Conservation (phyloP, 2,888 invertebrate genomes). For the Morinoia aosen region DNA sequence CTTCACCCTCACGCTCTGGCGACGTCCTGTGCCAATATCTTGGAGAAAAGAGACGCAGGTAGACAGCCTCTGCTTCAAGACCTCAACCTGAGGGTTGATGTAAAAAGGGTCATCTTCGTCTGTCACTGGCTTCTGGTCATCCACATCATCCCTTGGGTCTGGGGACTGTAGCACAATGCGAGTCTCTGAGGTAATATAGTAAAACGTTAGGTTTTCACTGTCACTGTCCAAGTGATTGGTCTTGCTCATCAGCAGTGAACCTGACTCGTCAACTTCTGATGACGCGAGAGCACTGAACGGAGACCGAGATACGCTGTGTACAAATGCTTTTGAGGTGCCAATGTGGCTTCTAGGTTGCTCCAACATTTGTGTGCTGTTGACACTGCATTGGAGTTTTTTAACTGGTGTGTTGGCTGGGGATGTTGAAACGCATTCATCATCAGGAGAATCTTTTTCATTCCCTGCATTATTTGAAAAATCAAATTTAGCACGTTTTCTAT, state of each 20-base stretch:
- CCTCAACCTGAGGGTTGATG: not conserved
- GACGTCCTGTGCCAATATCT: not conserved
- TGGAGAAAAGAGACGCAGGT: not conserved
- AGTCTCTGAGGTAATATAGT: not conserved
- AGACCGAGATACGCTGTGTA: constrained; percentile 15
- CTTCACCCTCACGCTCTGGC: not conserved
- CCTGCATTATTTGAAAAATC: not conserved
- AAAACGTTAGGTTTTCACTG: not conserved
- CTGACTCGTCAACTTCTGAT: not conserved
- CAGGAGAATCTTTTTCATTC: not conserved
- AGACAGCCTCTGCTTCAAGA: not conserved
- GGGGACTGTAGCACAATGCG: not conserved
- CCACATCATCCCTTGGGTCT: not conserved
- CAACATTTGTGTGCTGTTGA: not conserved
- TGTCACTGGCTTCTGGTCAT: not conserved
- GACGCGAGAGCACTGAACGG: not conserved
- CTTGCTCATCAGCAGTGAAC: not conserved
- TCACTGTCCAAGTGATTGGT: not conserved
- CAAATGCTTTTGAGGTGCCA: not conserved
- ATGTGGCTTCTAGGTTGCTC: not conserved
- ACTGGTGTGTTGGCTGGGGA: not conserved
- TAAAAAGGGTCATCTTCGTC: not conserved
- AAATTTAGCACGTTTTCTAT: not conserved
- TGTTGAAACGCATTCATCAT: not conserved
- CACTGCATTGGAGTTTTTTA: not conserved